Evolutionary conservation across 2,888 invertebrate species (phyloP), one percentile per base, ranked within the genome.

Genomic region (Agrochola lota): DNA sequence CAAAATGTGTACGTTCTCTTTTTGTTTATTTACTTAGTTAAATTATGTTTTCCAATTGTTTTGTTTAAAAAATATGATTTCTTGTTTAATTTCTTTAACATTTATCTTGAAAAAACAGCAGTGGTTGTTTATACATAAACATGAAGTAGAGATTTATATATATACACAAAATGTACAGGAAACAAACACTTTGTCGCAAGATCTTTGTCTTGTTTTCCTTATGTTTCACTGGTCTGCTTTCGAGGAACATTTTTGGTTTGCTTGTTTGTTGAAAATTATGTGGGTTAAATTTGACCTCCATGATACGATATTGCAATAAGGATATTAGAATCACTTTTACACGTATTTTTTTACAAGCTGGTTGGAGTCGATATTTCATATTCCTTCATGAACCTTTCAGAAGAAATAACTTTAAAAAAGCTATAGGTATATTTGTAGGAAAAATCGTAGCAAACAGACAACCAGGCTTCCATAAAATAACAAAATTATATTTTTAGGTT

Each of bases 171-270:
- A 79, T 64, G 40, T 69, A 69, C 68, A 59, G 74, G 66, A 75
- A 75, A 35, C n/a, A 67, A n/a, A 71, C 49, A 79, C 40, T 71
- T 67, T 57, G 46, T 67, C 78, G 55, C 46, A 15, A 67, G 78
- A 80, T 67, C 23, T 46, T 77, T 67, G 49, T 77, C 78, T 26
- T 12, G 26, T 59, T 59, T 59, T 40, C 57, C 40, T 57, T 30
- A 73, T 30, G 57, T 73, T 73, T 43, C 23, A 43, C 23, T 30
- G 8, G 30, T 26, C 43, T 72, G 17, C 2, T 7, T 40, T 5
- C 0, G 11, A 17, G 2, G 3, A 20, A 40, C 12, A 9, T 6
- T 9, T 20, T 40, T 52, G 20, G 5, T 70, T 35, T 8, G 12
- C 1, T 46, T 66, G 17, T 71, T 66, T 66, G 2, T 71, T 46